Evolutionary conservation across 2,888 invertebrate genomes (phyloP), one percentile per base, ranked within the genome.

Genomic region (Torymus aiolomorphi): DNA sequence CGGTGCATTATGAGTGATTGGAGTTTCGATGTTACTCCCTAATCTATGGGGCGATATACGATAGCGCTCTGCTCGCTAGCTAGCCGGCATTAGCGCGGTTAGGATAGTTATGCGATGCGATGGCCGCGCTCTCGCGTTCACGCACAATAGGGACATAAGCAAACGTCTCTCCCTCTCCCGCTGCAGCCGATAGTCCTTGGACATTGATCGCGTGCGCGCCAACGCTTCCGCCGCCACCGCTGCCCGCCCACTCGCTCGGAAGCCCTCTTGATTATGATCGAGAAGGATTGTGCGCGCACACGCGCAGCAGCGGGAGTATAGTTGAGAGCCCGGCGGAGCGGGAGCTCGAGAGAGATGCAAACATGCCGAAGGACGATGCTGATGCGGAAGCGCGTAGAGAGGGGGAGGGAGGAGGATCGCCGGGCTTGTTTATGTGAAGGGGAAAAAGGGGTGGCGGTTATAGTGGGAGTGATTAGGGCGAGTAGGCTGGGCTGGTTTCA

Each of bases 1-100:
- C 56, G 51, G 62, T 69, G 80, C 82, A 84, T 85, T 85, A 83
- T 82, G 78, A 70, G 83, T 71, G 86, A 86, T 85, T 82, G 84
- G 84, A 84, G 87, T 87, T 85, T 84, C 78, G 83, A 81, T 83
- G 85, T 85, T 85, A 86, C 84, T 86, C 85, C 84, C 86, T 86
- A 86, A 87, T 86, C 87, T 85, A 86, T 85, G 85, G 83, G 76
- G 77, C 80, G 81, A 82, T 84, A 31, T 31, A 85, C 83, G 85
- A 86, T 85, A 86, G 85, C 83, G 84, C 31, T 31, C 2, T 24
- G 24, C 24, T 24, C n/a, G 24, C 24, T 31, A 31, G 31, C 31
- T 3, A 31, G 3, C 85, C 80, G 85, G 83, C 83, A 82, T 84
- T 83, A 82, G 83, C 80, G 71, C 49, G 83, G 85, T 85, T 85